Evolutionary conservation across 2,888 invertebrate genomes (phyloP), one percentile per base, ranked within the genome.

Genomic region (Lysandra bellargus): DNA sequence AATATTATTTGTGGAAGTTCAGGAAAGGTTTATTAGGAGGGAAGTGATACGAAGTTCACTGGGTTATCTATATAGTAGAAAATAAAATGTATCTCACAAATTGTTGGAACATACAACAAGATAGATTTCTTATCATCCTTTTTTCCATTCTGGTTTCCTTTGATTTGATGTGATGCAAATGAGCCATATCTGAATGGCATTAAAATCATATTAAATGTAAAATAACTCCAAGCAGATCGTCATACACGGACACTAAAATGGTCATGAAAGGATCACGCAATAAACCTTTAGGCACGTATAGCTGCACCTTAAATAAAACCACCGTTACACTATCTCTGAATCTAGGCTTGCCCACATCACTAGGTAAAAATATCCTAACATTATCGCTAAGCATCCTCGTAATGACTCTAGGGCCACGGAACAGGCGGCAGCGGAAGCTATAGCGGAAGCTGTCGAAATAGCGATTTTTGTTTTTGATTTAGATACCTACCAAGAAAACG

Each of bases 301-400:
- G 33, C 33, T 75, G 44, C 44, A 75, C 75, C 75, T 75, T 49
- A 75, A 75, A 75, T 49, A 49, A 74, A 49, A 49, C 69, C 69
- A 76, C 76, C 76, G 76, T 76, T 76, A 57, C 17, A 53, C 53
- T 53, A 76, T 76, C 76, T 76, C 75, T 23, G 49, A 33, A 76
- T 57, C 76, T 57, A 76, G 76, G 53, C 76, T 76, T 76, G 76
- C 57, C 76, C 57, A 76, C 74, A 74, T 73, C 40, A 37, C 75
- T 75, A 30, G 75, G 75, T 79, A 82, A 82, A 84, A 82, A 77
- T 82, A 83, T 82, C 82, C 82, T 75, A 80, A 80, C 83, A 82
- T 84, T 85, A 85, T 83, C 82, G 83, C 82, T 82, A 82, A 81
- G 82, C 80, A 80, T 80, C 80, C 81, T 80, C 80, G 83, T 83